Evolutionary conservation across 2,797 vertebrate genomes (phyloP).

Genomic region (Passerculus sandwichensis): DNA sequence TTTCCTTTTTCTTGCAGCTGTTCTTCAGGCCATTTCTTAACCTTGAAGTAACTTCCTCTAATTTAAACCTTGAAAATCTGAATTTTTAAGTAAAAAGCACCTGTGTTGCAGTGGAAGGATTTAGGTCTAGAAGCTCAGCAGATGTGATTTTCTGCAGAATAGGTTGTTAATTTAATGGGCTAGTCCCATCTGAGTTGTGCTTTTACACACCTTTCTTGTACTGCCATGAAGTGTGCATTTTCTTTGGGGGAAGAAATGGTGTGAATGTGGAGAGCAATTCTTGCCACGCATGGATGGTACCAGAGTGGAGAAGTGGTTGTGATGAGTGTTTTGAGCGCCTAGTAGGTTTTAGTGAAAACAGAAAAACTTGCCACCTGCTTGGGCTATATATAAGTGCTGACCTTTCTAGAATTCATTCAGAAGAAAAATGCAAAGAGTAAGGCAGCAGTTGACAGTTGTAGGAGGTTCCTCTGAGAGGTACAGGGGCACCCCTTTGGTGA

Average conservation of each 20-base stretch:
- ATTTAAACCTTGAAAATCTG: not conserved
- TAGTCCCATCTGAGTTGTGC: not conserved
- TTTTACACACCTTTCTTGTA: not conserved
- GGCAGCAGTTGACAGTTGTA: not conserved
- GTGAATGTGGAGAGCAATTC: not conserved
- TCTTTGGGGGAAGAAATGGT: not conserved
- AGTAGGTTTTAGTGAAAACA: not conserved
- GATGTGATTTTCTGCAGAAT: not conserved
- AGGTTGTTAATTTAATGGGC: not conserved
- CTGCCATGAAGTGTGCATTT: not conserved
- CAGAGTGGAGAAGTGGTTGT: not conserved
- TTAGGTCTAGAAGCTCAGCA: not conserved
- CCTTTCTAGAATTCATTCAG: not conserved
- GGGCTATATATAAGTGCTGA: not conserved
- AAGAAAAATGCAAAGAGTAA: not conserved
- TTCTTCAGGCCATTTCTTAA: not conserved
- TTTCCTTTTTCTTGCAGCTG: conserved; percentile 18
- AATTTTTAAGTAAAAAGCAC: not conserved
- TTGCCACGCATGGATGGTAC: accelerated
- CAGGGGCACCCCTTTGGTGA: not conserved
- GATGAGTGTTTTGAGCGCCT: not conserved
- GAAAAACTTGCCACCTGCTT: not conserved
- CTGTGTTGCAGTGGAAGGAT: not conserved
- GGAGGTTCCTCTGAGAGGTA: not conserved
- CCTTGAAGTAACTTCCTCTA: not conserved